Percentiles rank a stretch among this genome's conserved stretches.
These are phyloP conservation scores for Gallinago media DNA, from an alignment of 2,113 vertebrate genomes.

Conservation along the genomic window DNA sequence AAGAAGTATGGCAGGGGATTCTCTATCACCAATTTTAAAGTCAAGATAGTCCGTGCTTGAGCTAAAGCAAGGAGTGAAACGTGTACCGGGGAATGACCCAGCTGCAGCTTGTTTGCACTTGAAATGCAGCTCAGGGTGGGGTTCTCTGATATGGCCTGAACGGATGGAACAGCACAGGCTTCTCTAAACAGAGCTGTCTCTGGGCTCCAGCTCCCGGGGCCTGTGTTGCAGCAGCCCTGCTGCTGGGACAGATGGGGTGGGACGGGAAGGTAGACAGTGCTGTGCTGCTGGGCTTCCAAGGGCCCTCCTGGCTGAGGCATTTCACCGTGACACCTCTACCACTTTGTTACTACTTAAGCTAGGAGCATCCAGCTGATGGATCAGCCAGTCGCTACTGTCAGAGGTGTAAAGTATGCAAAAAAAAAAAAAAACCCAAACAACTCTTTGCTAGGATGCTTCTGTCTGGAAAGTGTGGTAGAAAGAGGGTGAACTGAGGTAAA, in stretches of 20 bases:
- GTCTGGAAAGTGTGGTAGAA: background rate
- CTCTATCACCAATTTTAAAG: background rate
- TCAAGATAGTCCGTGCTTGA: background rate
- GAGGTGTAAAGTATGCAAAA: background rate
- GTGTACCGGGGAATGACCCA: background rate
- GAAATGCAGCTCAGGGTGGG: background rate
- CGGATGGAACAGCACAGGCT: background rate
- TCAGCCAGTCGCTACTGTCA: background rate
- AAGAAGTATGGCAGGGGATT: background rate
- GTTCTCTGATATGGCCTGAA: background rate
- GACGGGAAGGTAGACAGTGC: fast-evolving
- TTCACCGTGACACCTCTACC: background rate
- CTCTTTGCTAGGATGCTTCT: background rate
- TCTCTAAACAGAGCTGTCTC: fast-evolving
- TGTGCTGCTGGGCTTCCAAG: background rate
- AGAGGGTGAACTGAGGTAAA: background rate
- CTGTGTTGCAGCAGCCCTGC: background rate
- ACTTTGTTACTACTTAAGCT: background rate
- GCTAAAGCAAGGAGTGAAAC: background rate
- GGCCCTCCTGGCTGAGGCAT: background rate
- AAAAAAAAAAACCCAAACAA: background rate
- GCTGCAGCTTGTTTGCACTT: slow-evolving; percentile 24
- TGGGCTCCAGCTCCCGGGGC: background rate
- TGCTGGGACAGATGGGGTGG: background rate
- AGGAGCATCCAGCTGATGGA: background rate